Evolutionary conservation across 2,113 vertebrate species (phyloP), one percentile per base, ranked within the genome.

Genomic region (Kryptolebias marmoratus): DNA sequence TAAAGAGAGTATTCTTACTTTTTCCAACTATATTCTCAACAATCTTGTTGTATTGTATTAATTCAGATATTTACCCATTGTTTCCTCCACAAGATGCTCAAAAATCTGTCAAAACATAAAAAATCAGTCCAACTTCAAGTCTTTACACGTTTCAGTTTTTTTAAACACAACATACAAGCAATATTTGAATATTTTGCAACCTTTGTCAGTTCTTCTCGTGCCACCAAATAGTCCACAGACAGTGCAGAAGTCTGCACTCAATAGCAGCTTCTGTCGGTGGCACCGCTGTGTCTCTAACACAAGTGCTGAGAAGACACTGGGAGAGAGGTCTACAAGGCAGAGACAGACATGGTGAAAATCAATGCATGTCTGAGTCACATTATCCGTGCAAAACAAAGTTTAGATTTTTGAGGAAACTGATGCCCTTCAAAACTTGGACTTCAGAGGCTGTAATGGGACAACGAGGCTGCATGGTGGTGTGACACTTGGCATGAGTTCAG

Each of bases 291-390:
- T 92, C 91, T 89, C 83, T 58, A 62, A 57, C 77, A 73, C 64
- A 45, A 75, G 63, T 49, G 63, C 73, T 82, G 83, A 88, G 79
- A 63, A 78, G 77, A 91, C 68, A 70, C 48, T 71, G 50, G 75
- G 22, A 68, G 56, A 71, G 22, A 64, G 73, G 55, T 44, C 49
- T 74, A 59, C 62, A 47, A 59, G 71, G 28, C 58, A 69, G 87
- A 86, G 83, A 89, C 89, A 85, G 83, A 82, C 77, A 60, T 77
- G 80, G 80, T 75, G 81, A 82, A 89, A 90, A 93, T 93, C 92
- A 91, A 90, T 93, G 88, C 67, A 66, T 66, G 82, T 80, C 88
- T 91, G 91, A 91, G 92, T 92, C 88, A 83, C 71, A 12, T 72
- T 66, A 60, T 79, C 83, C 73, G 5, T 64, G 36, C 49, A 61